phyloP scores from a whole-genome alignment of 2,113 vertebrate species.

The Pandion haliaetus region DNA sequence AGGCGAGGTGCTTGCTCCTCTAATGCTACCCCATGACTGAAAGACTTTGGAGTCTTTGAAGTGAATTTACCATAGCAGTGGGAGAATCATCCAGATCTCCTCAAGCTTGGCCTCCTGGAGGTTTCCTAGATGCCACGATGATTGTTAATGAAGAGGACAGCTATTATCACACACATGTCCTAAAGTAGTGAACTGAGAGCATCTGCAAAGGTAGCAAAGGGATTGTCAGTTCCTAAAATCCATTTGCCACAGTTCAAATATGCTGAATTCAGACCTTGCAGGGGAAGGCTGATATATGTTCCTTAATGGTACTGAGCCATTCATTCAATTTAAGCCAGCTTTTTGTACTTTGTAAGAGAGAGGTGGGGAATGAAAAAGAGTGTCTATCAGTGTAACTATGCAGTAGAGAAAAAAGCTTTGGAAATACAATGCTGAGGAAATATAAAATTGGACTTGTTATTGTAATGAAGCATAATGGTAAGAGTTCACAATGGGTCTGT shows the following conservation, averaged over 20 bases:
- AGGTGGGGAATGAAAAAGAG: not conserved
- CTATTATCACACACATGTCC: not conserved
- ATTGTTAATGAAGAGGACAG: not conserved
- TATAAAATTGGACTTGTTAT: not conserved
- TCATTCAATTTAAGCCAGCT: not conserved
- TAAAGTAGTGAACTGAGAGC: not conserved
- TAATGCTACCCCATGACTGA: not conserved
- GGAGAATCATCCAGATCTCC: not conserved
- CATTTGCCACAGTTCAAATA: rapidly evolving
- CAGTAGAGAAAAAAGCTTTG: not conserved
- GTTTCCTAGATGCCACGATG: not conserved
- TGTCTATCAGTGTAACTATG: not conserved
- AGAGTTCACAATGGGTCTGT: not conserved
- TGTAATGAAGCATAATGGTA: not conserved
- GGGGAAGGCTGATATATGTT: not conserved
- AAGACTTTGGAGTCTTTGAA: not conserved
- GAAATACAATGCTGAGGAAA: not conserved
- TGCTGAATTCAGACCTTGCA: not conserved
- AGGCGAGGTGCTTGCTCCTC: not conserved
- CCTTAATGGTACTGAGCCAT: not conserved
- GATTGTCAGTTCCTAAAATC: not conserved
- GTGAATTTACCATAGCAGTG: not conserved
- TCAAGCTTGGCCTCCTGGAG: not conserved
- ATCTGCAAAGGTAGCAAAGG: rapidly evolving
- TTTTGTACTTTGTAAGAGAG: not conserved